Base-by-base conservation (phyloP, 2,113 vertebrate species). In the Tachycineta bicolor region DNA sequence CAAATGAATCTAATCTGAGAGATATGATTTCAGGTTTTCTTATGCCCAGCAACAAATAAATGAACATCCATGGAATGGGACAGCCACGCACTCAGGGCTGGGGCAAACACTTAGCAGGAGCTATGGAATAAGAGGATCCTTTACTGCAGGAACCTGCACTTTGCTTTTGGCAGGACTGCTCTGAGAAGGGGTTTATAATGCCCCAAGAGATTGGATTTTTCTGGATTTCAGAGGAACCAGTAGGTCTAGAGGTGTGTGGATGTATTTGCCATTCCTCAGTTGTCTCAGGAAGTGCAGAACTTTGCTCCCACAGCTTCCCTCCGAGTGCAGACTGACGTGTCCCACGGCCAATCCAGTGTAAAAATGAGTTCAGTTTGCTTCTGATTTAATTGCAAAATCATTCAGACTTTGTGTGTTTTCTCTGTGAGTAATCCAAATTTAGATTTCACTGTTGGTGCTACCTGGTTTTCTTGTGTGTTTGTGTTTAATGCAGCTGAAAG, bases 401-500 rank as follows among this genome's bases (percentile, higher is more conserved):
- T 52, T 83, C 43, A 22, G 52, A 13, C 43, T 76, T 50, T 21
- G 25, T 89, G 49, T 82, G 63, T 87, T 94, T 90, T 90, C 20
- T 60, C 58, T 26, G 44, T 33, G n/a, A 71, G 21, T 56, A 49
- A 79, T 52, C 83, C 87, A 87, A 50, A 64, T 76, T 78, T 80
- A 85, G 76, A 37, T 68, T 68, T 69, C 14, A 68, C 21, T 94
- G 22, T 65, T 88, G 87, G 46, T 94, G 56, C 34, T 93, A 24
- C 58, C 76, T 70, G 69, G 3, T 47, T 43, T 67, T 91, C 79
- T 11, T 43, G 39, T 91, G 79, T 64, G 49, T 68, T 87, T 77
- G 46, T 60, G 41, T 82, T 85, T 81, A 70, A 91, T 83, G 37
- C 73, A 94, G 90, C 71, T 94, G 70, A 94, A 91, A 91, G 85